phyloP scores from a whole-genome alignment of 2,888 invertebrate genomes.

The Malthinus flaveolus region DNA sequence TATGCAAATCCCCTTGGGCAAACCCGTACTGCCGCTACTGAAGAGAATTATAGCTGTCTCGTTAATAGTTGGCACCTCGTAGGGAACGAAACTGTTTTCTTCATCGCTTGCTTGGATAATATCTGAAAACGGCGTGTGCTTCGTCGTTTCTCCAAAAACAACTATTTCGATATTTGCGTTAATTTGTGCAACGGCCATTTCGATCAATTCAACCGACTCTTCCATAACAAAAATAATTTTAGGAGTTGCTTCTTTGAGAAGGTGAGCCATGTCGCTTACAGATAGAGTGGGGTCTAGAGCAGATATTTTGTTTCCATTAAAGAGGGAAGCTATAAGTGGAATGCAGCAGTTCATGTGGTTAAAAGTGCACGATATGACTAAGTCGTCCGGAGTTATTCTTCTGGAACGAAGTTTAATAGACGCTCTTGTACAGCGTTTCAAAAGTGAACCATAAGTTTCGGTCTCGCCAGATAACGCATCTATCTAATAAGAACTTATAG shows the following conservation, averaged over 20 bases:
- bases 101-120: constrained; percentile 34
- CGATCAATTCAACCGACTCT: constrained; percentile 25
- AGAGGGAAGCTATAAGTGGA: constrained; percentile 56
- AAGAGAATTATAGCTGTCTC: constrained; percentile 35
- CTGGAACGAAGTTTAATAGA: constrained; percentile 19
- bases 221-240: constrained; percentile 11
- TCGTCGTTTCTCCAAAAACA: constrained; percentile 25
- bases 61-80: constrained; percentile 12
- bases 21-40: constrained; percentile 39
- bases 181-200: constrained; percentile 23
- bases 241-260: constrained; percentile 33
- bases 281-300: constrained; percentile 42
- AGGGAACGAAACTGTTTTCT: constrained; percentile 29
- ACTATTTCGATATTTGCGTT: constrained; percentile 26
- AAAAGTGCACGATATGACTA: constrained; percentile 55
- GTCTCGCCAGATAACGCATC: background rate
- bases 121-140: constrained; percentile 8
- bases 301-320: constrained; percentile 49
- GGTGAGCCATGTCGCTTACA: constrained; percentile 32
- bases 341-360: constrained; percentile 54
- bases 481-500: background rate
- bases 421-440: background rate
- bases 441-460: background rate
- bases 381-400: constrained; percentile 53
- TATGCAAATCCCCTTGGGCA: constrained; percentile 36